Conservation (phyloP, 2,797 vertebrate genomes). For the Perodicticus potto region DNA sequence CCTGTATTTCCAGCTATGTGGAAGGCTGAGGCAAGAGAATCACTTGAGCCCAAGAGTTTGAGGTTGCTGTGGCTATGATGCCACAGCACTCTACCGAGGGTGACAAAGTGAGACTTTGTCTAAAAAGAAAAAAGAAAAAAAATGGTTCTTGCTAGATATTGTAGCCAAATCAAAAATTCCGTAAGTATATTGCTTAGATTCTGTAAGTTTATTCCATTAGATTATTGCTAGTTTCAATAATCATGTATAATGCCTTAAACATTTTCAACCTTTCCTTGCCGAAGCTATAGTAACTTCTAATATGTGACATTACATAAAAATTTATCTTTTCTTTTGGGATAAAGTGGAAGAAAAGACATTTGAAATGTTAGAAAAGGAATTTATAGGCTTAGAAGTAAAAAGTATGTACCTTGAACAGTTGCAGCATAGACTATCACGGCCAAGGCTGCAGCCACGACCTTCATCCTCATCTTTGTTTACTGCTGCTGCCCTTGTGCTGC, state of each 20-base stretch:
- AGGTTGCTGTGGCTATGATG: too few relatives aligned
- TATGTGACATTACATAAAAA: constrained; percentile 34
- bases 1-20: too few relatives aligned
- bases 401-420: constrained; percentile 66
- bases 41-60: too few relatives aligned
- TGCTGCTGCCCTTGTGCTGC: neutral
- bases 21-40: too few relatives aligned
- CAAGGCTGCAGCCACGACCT: neutral
- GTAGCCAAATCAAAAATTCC: constrained; percentile 15
- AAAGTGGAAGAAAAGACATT: constrained; percentile 57
- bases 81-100: too few relatives aligned
- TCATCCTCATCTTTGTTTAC: constrained; percentile 47
- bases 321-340: constrained; percentile 9
- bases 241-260: constrained; percentile 7
- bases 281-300: constrained; percentile 53
- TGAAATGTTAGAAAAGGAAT: neutral
- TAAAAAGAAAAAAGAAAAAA: too few relatives aligned
- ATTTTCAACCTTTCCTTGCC: constrained; percentile 38
- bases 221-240: neutral
- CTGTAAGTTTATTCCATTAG: neutral
- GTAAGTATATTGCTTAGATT: neutral
- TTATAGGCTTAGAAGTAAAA: constrained; percentile 40
- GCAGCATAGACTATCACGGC: constrained; percentile 46
- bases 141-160: constrained; percentile 37
- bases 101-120: too few relatives aligned